A percentile compares a stretch with the other conserved stretches of the same genome.
Conservation (phyloP, 2,797 vertebrate genomes). For the Silurus lanzhouensis region DNA sequence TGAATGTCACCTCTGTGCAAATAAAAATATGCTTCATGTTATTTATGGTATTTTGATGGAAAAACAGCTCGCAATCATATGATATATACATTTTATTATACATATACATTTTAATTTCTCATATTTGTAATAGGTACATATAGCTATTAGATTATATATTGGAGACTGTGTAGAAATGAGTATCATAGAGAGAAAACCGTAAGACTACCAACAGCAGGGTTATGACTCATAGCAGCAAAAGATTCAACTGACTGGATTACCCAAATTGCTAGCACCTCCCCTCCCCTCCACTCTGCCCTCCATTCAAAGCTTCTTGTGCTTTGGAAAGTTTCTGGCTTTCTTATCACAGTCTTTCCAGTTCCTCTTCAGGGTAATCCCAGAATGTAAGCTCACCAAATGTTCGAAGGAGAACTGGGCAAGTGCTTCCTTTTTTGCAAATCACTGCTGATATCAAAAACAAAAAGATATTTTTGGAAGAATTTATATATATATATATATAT, state of each 20-base stretch:
- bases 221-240: conserved; percentile 18
- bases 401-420: not conserved
- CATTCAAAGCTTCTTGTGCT: conserved; percentile 4
- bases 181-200: not conserved
- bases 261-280: not conserved
- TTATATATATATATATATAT: too few relatives aligned
- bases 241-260: conserved; percentile 1
- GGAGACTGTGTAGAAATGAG: not conserved
- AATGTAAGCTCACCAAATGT: conserved; percentile 21
- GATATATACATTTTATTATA: not conserved
- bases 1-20: not conserved
- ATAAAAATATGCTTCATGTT: not conserved
- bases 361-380: conserved; percentile 21
- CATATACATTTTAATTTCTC: not conserved
- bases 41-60: not conserved
- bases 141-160: too few relatives aligned
- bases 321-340: conserved; percentile 3
- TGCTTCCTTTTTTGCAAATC: not conserved
- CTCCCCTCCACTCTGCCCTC: not conserved
- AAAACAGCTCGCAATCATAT: too few relatives aligned
- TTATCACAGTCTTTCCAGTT: conserved; percentile 9
- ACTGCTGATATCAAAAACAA: not conserved
- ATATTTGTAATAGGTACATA: not conserved
- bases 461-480: not conserved
- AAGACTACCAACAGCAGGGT: conserved; percentile 10